Evolutionary conservation across 2,888 invertebrate species (phyloP), one percentile per base, ranked within the genome.

Genomic region (Diarsia brunnea): DNA sequence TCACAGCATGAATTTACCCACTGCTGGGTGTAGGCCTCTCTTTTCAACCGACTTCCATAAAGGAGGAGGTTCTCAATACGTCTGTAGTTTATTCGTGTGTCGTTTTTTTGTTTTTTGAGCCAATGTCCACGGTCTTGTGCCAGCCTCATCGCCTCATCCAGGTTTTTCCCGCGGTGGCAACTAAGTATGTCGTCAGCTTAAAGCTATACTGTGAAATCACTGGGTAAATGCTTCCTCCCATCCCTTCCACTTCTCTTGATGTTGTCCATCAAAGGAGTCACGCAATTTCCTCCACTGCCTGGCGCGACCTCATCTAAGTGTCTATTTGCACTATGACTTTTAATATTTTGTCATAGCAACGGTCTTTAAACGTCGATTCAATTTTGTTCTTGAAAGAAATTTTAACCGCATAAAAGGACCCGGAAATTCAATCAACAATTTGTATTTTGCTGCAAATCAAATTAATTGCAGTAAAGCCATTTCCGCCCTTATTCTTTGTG

Each of bases 391-490:
- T n/a, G 1, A 58, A 75, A 60, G 8, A 43, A 49, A 68, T 58
- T 49, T 68, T 60, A 8, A 16, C 27, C 19, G n/a, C 31, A 31
- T 49, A 27, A 74, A 81, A 81, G 53, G 53, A 61, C 21, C n/a
- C 73, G 63, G 31, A 63, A 55, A 81, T 60, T 49, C 3, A 49
- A 79, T 79, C 24, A 38, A 53, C 24, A 19, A 38, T 16, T 43
- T 24, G 19, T 4, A 31, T 43, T 78, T 66, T 78, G 11, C 51
- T 14, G n/a, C 10, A 43, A 31, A 45, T 47, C 21, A 58, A 68
- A 58, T 60, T 58, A 58, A 75, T 75, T 73, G 12, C 24, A 49
- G 8, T 51, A 4, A n/a, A 43, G 24, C 21, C 11, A 45, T 67
- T 74, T 51, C 8, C n/a, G n/a, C 10, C 24, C 16, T 38, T 31